Base-by-base conservation (phyloP, 2,888 invertebrate species). In the Toxonevra muliebris region DNA sequence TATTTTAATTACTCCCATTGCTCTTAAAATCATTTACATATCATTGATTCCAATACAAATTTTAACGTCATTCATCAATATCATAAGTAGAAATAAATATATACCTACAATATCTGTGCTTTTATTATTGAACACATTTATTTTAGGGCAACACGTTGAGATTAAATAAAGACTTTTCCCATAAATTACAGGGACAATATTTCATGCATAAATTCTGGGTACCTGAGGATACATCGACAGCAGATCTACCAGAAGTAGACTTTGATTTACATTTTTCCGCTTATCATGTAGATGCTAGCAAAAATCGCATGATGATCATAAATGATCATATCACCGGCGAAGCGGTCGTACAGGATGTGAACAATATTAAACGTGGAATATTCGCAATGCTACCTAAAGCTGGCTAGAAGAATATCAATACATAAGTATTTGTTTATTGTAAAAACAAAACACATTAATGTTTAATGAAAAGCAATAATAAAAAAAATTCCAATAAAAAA, bases 191-290 rank as follows among this genome's bases (percentile, higher is more conserved):
- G 83, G 84, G 82, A 10, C 61, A 77, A 41, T 84, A 84, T 68
- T 77, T 64, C 17, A 69, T 82, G 60, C 79, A 80, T 59, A 81
- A 78, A 58, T 72, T 84, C 69, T 84, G 84, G 84, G 75, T 80
- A 74, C 84, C 84, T 8, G 84, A 84, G 69, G 84, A 84, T 63
- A 73, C 82, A 12, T 71, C 82, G 0, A 74, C 78, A 8, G 74
- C 79, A 7, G 77, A 74, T 1, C 66, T 82, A 13, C 82, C 83
- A 0, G 83, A 83, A 17, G 45, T 81, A 3, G 80, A 82, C 30
- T 81, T 81, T 40, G 77, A 79, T 0, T 67, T 82, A 1, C 69
- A 70, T 12, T 71, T 78, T 50, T 69, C 75, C 19, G 78, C 76
- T 8, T 73, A 71, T 57, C 76, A 73, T 30, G 45, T 83, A 58